Conservation (phyloP, 2,888 invertebrate genomes). For the Hermaeophaga mercurialis region DNA sequence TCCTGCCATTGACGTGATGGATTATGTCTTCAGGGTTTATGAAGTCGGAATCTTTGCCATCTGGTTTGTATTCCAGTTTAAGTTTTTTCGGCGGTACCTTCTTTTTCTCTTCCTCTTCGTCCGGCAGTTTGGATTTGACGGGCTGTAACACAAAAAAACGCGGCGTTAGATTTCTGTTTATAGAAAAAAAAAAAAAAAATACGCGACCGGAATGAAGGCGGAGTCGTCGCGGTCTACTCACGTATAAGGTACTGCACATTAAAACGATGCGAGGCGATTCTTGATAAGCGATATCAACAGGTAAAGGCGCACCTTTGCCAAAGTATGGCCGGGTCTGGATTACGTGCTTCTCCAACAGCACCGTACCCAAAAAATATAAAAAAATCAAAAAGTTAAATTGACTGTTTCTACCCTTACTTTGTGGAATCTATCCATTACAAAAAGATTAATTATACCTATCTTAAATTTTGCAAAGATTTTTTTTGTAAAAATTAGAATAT, state of each 20-base stretch:
- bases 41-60: constrained; percentile 56
- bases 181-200: no score
- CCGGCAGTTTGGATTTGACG: constrained; percentile 43
- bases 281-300: constrained; percentile 40
- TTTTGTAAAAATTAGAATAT: no score
- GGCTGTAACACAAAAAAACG: constrained; percentile 44
- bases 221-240: constrained; percentile 29
- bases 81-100: constrained; percentile 33
- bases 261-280: constrained; percentile 23
- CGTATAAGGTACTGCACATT: constrained; percentile 31
- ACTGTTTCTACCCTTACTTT: no score
- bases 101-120: constrained; percentile 34
- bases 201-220: no score
- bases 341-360: constrained; percentile 15
- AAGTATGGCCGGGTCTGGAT: constrained; percentile 22
- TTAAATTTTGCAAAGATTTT: no score
- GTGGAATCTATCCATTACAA: no score
- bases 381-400: no score
- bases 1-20: constrained; percentile 57
- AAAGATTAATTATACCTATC: no score
- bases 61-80: constrained; percentile 32
- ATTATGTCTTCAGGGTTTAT: constrained; percentile 59
- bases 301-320: constrained; percentile 44
- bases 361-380: constrained; percentile 4
- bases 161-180: background rate